Evolutionary conservation across 2,797 vertebrate species (phyloP).

Genomic region (Bovichtus variegatus): DNA sequence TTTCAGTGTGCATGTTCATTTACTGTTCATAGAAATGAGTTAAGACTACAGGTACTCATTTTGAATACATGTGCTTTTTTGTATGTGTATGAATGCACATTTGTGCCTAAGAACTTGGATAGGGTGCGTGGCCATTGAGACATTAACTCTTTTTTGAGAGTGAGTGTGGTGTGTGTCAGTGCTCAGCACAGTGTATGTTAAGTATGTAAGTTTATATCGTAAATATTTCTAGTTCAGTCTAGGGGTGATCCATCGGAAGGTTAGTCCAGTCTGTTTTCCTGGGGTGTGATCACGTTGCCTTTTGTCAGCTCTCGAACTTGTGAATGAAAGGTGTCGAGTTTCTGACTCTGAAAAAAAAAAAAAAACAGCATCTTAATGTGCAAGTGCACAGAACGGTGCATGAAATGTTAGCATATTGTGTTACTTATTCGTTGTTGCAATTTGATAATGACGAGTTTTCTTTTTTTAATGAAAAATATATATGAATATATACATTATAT

Average conservation of each 20-base stretch:
- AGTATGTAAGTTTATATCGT: slow-evolving; percentile 77
- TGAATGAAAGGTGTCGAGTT: slow-evolving; percentile 86
- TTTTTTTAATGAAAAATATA: slow-evolving; percentile 86
- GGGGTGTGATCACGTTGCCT: slow-evolving; percentile 87
- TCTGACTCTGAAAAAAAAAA: slow-evolving; percentile 81
- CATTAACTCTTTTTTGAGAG: slow-evolving; percentile 87
- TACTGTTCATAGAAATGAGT: slow-evolving; percentile 81
- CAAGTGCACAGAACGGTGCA: slow-evolving; percentile 84
- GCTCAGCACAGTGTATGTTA: slow-evolving; percentile 83
- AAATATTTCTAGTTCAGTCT: slow-evolving; percentile 83
- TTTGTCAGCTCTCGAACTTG: slow-evolving; percentile 88
- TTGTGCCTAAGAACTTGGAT: slow-evolving; percentile 89
- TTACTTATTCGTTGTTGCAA: slow-evolving; percentile 88
- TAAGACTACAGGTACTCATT: slow-evolving; percentile 84
- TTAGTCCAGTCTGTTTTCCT: slow-evolving; percentile 77
- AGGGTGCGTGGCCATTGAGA: slow-evolving; percentile 87
- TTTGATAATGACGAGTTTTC: slow-evolving; percentile 86
- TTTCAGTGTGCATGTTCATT: slow-evolving; percentile 70
- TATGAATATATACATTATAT: slow-evolving; percentile 88
- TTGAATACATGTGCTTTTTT: slow-evolving; percentile 73
- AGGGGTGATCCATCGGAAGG: slow-evolving; percentile 81
- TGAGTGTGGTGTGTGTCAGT: slow-evolving; percentile 76
- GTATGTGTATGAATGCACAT: slow-evolving; percentile 86
- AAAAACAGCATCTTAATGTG: slow-evolving; percentile 86
- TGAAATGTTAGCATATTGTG: slow-evolving; percentile 88